Percentiles rank a stretch among this genome's conserved stretches.
Conservation (phyloP, 2,113 vertebrate species). For the Microcebus jonahi region DNA sequence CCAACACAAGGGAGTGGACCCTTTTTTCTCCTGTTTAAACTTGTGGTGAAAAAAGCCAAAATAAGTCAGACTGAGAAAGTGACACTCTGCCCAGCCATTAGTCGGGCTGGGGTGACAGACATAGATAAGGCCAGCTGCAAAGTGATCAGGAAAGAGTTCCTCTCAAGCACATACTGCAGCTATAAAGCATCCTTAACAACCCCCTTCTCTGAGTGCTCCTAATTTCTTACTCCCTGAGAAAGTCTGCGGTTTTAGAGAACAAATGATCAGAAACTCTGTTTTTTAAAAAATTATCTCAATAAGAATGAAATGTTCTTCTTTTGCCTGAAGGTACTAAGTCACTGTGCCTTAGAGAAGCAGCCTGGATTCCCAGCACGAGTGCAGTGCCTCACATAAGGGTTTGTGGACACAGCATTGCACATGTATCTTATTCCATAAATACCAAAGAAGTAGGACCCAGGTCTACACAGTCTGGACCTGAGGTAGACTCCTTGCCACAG, state of each 20-base stretch:
- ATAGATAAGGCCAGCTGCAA: neutral
- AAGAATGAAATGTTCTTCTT: neutral
- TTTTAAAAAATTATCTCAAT: neutral
- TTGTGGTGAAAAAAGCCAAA: slow-evolving; percentile 13
- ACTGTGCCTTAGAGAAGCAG: neutral
- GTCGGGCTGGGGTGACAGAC: neutral
- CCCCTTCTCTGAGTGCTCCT: neutral
- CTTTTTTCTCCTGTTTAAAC: neutral
- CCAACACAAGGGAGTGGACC: neutral
- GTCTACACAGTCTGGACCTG: neutral
- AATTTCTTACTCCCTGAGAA: slow-evolving; percentile 6
- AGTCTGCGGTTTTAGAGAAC: neutral
- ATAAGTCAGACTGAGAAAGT: neutral
- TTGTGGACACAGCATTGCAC: neutral
- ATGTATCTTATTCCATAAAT: neutral
- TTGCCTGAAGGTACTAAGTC: neutral
- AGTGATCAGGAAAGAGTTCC: neutral
- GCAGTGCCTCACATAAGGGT: neutral
- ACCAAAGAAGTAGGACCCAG: neutral
- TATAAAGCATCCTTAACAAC: neutral
- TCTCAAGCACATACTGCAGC: neutral
- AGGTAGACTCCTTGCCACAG: neutral
- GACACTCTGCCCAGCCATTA: neutral
- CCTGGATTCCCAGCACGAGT: neutral
- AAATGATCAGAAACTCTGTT: neutral